Evolutionary conservation across 2,113 vertebrate genomes (phyloP), one percentile per base, ranked within the genome.

Genomic region (Callipepla squamata): DNA sequence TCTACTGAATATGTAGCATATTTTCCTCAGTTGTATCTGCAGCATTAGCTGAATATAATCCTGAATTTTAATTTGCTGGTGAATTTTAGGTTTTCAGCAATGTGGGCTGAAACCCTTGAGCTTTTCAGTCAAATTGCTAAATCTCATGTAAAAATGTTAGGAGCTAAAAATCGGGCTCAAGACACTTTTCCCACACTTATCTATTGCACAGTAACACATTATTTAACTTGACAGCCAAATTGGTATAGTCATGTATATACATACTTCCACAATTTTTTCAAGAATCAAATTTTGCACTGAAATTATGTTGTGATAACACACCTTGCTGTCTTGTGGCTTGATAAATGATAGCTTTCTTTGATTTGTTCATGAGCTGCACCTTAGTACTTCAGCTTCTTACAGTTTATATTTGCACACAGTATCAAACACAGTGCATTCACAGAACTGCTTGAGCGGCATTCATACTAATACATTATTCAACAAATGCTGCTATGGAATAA

Each of bases 391-490:
- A 85, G 11, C 9, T 80, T 89, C 55, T 82, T 48, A 45, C 22
- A 34, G 8, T 2, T 1, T 40, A 17, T 53, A 73, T 76, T 89
- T 67, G 51, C 48, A 45, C 50, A 8, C 6, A 22, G 23, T 74
- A 88, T 40, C 55, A 85, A 69, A 34, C 14, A 12, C 2, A 44
- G 44, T 45, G 51, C 57, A 23, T 91, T 85, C n/a, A 42, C 19
- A 57, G 72, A 15, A 2, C 1, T 93, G 21, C 42, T 15, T 69
- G 67, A 92, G 30, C 6, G 13, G 25, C 58, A 55, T 85, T 92
- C 36, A 73, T 80, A 12, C 40, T 74, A 74, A 91, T 80, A 42
- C 70, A 87, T 91, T 87, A 95, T 93, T 91, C 76, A 93, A 40
- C 38, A 87, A 85, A 73, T 0, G 3, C 42, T 74, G 55, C 23